Evolutionary conservation across 2,797 vertebrate genomes (phyloP), one percentile per base, ranked within the genome.

Genomic region (Smutsia temminckii): DNA sequence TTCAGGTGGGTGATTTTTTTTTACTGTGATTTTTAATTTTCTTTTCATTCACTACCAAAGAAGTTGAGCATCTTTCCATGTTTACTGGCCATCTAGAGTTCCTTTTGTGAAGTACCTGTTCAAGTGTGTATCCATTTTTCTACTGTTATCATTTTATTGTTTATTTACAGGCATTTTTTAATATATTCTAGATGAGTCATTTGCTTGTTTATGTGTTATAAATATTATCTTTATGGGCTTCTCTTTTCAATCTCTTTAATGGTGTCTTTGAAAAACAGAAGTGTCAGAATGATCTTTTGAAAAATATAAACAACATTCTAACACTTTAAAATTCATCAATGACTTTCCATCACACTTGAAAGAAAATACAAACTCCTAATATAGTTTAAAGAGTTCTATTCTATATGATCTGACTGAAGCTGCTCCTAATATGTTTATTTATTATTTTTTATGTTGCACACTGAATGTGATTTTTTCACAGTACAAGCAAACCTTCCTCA

Each of bases 261-360:
- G 32, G 18, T 71, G 16, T 79, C 51, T 85, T 42, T 88, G 34
- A 92, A 94, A 95, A 69, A 63, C 0, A 79, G 32, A 80, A 7
- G 9, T 34, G 3, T 40, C 68, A 40, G 29, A 80, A 89, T 20
- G 46, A 86, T 37, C 46, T 74, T 86, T 69, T 80, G 11, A 85
- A 75, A 94, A 91, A 85, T 8, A 57, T 59, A 95, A 77, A n/a
- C 42, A 75, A 88, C 10, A 90, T 37, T 12, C n/a, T 53, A 57
- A 72, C 4, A 68, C 5, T 64, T 85, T 96, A 83, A 74, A 87
- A 86, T 77, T 79, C 14, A 74, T 61, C 49, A 80, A 17, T 53
- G 78, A 40, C 40, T 91, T 92, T 81, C 66, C 18, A 61, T 0
- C 66, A 57, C 1, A 91, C n/a, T 71, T 83, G 25, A 20, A 86